These are phyloP conservation scores for Pachycephus smyrnensis DNA, from an alignment of 2,888 invertebrate genomes.

Conservation along the genomic window DNA sequence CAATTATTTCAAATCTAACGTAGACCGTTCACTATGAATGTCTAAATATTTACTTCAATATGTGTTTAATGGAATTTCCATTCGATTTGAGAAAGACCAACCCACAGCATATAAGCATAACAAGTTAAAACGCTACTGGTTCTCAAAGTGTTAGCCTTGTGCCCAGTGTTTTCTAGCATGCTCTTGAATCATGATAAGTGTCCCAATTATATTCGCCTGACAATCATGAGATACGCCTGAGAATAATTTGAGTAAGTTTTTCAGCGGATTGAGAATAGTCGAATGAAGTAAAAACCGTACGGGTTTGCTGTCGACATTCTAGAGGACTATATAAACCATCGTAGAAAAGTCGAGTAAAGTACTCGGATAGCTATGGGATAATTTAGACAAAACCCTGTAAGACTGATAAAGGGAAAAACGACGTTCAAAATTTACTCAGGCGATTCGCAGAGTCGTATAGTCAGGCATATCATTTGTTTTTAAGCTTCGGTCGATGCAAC, in stretches of 20 bases:
- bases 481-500: slow-evolving; percentile 73
- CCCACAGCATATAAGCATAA: slow-evolving; percentile 44
- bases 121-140: slow-evolving; percentile 37
- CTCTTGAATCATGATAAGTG: slow-evolving; percentile 32
- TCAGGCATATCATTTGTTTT: slow-evolving; percentile 29
- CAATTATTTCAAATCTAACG: too few relatives aligned
- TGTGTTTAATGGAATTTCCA: not conserved
- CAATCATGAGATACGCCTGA: slow-evolving; percentile 22
- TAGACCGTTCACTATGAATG: not conserved
- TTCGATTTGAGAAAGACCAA: slow-evolving; percentile 32
- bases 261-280: not conserved
- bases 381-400: not conserved
- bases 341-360: not conserved
- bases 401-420: not conserved
- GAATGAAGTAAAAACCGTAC: not conserved
- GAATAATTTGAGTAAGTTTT: not conserved
- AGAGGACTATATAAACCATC: not conserved
- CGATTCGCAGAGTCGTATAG: not conserved
- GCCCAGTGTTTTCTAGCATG: slow-evolving; percentile 23
- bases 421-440: not conserved
- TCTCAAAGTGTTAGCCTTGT: slow-evolving; percentile 16
- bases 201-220: slow-evolving; percentile 24
- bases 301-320: not conserved
- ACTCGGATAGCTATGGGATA: not conserved
- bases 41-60: not conserved